Percentiles rank a stretch among this genome's conserved stretches.
phyloP scores from a whole-genome alignment of 2,797 vertebrate species.

The Remorina albescens region DNA sequence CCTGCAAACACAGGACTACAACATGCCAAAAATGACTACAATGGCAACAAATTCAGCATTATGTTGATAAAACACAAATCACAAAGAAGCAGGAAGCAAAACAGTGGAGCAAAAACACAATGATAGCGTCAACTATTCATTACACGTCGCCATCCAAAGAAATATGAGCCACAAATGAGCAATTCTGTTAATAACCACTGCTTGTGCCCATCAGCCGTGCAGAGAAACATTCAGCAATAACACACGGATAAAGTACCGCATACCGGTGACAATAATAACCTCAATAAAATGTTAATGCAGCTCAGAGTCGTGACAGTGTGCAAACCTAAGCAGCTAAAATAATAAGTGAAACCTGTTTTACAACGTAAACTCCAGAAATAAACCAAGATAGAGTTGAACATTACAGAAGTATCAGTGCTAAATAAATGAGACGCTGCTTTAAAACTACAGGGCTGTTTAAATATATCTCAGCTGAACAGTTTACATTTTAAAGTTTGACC shows the following conservation, averaged over 20 bases:
- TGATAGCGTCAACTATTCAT: not conserved
- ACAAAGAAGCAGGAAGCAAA: not conserved
- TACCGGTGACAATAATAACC: not conserved
- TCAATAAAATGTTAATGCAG: not conserved
- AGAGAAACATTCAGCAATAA: not conserved
- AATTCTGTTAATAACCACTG: not conserved
- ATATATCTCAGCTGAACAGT: not conserved
- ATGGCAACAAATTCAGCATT: not conserved
- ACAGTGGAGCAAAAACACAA: not conserved
- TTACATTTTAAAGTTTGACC: not conserved
- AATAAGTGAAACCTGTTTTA: not conserved
- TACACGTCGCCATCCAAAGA: not conserved
- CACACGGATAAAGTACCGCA: not conserved
- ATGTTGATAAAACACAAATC: not conserved
- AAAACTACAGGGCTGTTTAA: not conserved
- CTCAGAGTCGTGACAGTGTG: too few relatives aligned
- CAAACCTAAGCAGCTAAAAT: too few relatives aligned
- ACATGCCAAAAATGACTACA: not conserved
- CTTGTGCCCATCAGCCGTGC: not conserved
- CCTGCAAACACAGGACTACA: not conserved
- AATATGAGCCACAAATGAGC: not conserved
- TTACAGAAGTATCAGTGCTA: not conserved
- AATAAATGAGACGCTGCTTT: not conserved
- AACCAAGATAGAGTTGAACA: not conserved
- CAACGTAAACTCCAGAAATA: not conserved